Evolutionary conservation across 2,888 invertebrate species (phyloP).

Genomic region (Danaus chrysippus): DNA sequence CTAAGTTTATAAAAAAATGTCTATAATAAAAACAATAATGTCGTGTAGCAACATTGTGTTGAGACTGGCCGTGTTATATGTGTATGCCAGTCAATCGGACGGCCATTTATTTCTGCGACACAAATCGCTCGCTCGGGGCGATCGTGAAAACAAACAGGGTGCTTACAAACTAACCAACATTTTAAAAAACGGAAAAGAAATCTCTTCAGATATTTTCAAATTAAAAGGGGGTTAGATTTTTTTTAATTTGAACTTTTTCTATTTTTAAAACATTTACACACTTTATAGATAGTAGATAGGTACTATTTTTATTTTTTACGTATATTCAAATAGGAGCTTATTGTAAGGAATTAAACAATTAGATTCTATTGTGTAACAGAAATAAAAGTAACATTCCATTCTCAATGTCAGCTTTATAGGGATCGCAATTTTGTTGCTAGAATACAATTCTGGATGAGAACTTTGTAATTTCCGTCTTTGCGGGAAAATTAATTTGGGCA

Average conservation of each 20-base stretch:
- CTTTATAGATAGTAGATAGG: neutral
- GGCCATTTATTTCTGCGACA: constrained; percentile 65
- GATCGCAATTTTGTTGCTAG: constrained; percentile 36
- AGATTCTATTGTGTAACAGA: neutral
- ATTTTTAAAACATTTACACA: neutral
- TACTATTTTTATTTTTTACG: too few relatives aligned
- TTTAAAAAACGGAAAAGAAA: constrained; percentile 11
- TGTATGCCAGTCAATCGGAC: constrained; percentile 49
- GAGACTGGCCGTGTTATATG: neutral
- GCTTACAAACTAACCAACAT: constrained; percentile 53
- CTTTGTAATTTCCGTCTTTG: constrained; percentile 54
- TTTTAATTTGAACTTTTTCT: neutral
- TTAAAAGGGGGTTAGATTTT: neutral
- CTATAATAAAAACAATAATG: neutral
- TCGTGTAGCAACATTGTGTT: neutral
- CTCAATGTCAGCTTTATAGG: constrained; percentile 11
- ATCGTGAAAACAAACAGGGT: constrained; percentile 64
- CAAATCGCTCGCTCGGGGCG: constrained; percentile 52
- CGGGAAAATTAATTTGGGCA: constrained; percentile 54
- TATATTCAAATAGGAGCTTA: neutral
- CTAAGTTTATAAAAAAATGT: neutral
- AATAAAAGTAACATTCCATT: constrained; percentile 3
- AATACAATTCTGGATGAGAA: constrained; percentile 35
- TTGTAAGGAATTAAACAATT: neutral
- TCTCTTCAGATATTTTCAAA: neutral